Evolutionary conservation across 2,113 vertebrate species (phyloP).

Genomic region (Seriola rivoliana): DNA sequence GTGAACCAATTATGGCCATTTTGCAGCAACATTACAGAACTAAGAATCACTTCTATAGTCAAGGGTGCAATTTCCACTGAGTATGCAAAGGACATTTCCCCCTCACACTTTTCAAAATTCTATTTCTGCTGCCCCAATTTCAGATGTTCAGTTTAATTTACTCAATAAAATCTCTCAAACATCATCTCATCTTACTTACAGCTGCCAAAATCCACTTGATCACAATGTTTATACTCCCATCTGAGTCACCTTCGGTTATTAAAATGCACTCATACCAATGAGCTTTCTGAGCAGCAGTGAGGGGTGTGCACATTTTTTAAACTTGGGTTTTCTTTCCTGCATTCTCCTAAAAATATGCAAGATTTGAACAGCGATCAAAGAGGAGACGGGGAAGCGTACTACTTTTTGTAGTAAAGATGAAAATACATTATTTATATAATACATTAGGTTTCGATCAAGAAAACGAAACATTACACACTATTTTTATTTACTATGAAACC

Average conservation of each 20-base stretch:
- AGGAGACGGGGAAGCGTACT: too few species aligned
- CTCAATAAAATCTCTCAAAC: not conserved
- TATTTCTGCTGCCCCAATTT: not conserved
- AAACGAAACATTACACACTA: not conserved
- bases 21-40: conserved; percentile 35
- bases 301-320: not conserved
- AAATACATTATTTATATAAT: not conserved
- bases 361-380: not conserved
- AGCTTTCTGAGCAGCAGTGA: not conserved
- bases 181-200: not conserved
- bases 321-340: not conserved
- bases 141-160: conserved; percentile 1
- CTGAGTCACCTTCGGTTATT: not conserved
- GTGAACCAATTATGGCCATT: conserved; percentile 42
- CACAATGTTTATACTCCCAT: not conserved
- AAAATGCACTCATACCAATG: not conserved
- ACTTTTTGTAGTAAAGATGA: not conserved
- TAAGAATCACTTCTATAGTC: conserved; percentile 4
- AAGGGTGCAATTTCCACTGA: not conserved
- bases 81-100: conserved; percentile 13
- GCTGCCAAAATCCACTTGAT: not conserved
- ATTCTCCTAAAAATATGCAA: not conserved
- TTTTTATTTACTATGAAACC: conserved; percentile 1
- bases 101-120: not conserved
- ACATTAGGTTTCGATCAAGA: not conserved